Base-by-base conservation (phyloP, 2,888 invertebrate genomes). In the Nomada goodeniana region DNA sequence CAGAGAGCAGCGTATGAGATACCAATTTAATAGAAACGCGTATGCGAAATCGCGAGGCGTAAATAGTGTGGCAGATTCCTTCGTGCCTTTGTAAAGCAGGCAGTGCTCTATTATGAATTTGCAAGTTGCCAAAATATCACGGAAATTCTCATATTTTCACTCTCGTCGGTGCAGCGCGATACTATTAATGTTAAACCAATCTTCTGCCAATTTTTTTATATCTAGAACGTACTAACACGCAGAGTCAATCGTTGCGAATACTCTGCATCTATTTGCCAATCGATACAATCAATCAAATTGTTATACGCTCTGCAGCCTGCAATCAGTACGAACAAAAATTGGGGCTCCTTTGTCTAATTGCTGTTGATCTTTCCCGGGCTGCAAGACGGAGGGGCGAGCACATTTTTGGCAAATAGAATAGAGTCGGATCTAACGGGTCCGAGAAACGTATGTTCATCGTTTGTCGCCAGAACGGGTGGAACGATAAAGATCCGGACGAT, bases 271-370 rank as follows among this genome's bases (percentile, higher is more conserved):
- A 36, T 36, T 36, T 7, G 36, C 36, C 36, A 36, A 36, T 36
- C 36, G 36, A 36, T 7, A 36, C 36, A 36, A 36, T 5, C 36
- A 36, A 36, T 36, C 7, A 36, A 36, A 36, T 36, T 36, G 7
- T 36, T 36, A 36, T 36, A 0, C 29, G 65, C 29, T 52, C n/a
- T 13, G 5, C 18, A 50, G 26, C 5, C 4, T 50, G 15, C 47
- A 15, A 47, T 15, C 2, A 52, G 67, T 4, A 53, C 36, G 2
- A 36, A 36, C 7, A 1, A 4, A 4, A 20, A 67, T 10, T 29
- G 10, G 20, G 5, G 29, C 55, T 55, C 15, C 55, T 68, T 71
- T 61, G 55, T 47, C 55, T 80, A 82, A 80, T 80, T 80, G 53
- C 57, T n/a, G 63, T 26, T 36, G 65, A 59, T 65, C 57, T 20